A percentile compares a stretch with the other conserved stretches of the same genome.
These are phyloP conservation scores for Picus viridis DNA, from an alignment of 2,797 vertebrate species.

Conservation along the genomic window DNA sequence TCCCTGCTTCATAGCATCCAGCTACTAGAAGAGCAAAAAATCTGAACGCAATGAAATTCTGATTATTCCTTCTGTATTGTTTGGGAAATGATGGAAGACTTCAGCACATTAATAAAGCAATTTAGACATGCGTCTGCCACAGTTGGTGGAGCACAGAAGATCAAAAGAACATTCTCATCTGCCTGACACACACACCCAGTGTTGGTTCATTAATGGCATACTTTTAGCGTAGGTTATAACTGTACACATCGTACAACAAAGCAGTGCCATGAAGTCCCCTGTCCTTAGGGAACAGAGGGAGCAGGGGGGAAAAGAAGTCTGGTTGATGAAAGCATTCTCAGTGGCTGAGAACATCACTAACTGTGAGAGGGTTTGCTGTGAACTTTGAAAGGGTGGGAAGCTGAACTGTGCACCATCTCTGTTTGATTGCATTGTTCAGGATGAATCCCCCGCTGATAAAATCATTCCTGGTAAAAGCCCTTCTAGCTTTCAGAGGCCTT, in stretches of 20 bases:
- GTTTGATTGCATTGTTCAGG: background rate
- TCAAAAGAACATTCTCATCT: constrained; percentile 47
- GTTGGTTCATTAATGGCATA: background rate
- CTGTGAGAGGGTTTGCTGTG: background rate
- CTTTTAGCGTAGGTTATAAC: constrained; percentile 10
- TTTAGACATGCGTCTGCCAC: background rate
- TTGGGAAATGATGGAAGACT: background rate
- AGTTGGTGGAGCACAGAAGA: background rate
- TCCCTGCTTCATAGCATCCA: background rate
- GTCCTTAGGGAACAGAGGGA: background rate
- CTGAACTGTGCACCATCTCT: background rate
- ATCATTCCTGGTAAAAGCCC: background rate
- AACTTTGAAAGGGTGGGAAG: background rate
- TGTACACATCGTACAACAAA: background rate
- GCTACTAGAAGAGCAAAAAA: background rate
- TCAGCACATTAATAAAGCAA: background rate
- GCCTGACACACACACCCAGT: background rate
- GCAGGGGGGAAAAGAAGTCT: background rate
- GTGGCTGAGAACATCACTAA: background rate
- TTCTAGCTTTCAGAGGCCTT: background rate
- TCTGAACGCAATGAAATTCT: background rate
- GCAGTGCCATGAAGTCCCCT: background rate
- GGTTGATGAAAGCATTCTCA: constrained; percentile 38
- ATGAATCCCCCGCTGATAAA: background rate
- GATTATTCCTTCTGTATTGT: background rate